Conservation (phyloP, 2,113 vertebrate species). For the Nothobranchius kuhntae region DNA sequence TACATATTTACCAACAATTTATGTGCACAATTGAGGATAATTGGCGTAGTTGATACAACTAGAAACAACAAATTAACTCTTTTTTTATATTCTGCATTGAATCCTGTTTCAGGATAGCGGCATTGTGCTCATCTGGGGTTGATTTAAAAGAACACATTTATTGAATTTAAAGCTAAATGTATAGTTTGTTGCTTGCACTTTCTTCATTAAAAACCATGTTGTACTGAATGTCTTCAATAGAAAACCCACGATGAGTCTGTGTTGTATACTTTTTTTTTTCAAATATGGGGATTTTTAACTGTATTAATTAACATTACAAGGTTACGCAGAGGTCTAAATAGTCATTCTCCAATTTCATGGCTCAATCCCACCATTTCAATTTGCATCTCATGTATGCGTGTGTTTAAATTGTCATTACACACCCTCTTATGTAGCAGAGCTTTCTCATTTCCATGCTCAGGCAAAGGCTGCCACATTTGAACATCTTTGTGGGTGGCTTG, state of each 20-base stretch:
- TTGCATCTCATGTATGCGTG: constrained; percentile 29
- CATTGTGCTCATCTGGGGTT: constrained; percentile 58
- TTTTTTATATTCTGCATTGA: constrained; percentile 69
- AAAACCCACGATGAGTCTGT: not conserved
- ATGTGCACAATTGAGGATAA: constrained; percentile 54
- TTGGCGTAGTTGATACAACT: constrained; percentile 57
- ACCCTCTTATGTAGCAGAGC: constrained; percentile 52
- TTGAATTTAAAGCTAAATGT: constrained; percentile 58
- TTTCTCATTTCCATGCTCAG: constrained; percentile 52
- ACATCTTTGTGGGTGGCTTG: constrained; percentile 68
- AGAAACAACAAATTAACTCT: constrained; percentile 77
- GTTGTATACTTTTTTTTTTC: constrained; percentile 23
- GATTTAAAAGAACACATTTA: constrained; percentile 73
- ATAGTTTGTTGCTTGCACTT: too few species aligned
- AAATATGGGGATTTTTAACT: constrained; percentile 15
- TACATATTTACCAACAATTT: constrained; percentile 30
- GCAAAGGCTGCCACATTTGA: constrained; percentile 46
- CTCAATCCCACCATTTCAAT: constrained; percentile 45
- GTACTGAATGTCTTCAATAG: too few species aligned
- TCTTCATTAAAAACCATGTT: too few species aligned
- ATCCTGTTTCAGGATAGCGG: constrained; percentile 74
- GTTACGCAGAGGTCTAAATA: constrained; percentile 65
- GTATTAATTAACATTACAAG: constrained; percentile 61
- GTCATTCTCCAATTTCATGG: constrained; percentile 70
- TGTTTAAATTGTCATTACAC: constrained; percentile 32